These are phyloP conservation scores for Andrena praecox DNA, from an alignment of 2,888 invertebrate genomes.

Conservation along the genomic window DNA sequence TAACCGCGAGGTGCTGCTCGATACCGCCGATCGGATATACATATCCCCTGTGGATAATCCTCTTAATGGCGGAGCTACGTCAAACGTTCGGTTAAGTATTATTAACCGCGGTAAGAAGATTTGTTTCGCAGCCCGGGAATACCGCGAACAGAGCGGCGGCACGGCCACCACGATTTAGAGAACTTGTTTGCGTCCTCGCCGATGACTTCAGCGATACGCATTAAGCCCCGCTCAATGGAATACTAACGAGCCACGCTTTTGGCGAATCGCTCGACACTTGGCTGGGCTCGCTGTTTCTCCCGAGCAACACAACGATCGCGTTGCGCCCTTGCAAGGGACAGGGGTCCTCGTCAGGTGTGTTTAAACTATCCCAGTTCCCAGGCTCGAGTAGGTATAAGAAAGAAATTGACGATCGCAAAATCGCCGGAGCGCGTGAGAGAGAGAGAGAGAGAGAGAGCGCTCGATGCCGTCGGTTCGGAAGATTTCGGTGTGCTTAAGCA, in stretches of 20 bases:
- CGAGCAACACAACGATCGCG: neutral
- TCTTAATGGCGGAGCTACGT: slow-evolving; percentile 56
- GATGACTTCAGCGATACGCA: slow-evolving; percentile 52
- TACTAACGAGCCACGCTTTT: slow-evolving; percentile 21
- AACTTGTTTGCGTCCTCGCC: slow-evolving; percentile 49
- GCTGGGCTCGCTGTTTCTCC: neutral
- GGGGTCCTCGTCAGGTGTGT: too few species aligned
- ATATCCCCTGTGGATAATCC: slow-evolving; percentile 47
- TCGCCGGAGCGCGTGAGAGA: neutral
- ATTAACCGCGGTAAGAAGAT: slow-evolving; percentile 59
- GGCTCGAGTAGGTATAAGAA: neutral
- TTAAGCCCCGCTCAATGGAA: slow-evolving; percentile 42
- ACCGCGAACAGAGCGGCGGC: slow-evolving; percentile 13
- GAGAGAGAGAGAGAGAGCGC: too few species aligned
- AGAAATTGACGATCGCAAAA: neutral
- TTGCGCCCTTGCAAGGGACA: neutral
- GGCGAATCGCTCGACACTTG: neutral
- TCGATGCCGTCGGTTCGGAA: neutral
- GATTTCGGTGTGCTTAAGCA: slow-evolving; percentile 16
- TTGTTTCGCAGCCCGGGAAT: slow-evolving; percentile 44
- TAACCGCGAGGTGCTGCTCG: slow-evolving; percentile 36
- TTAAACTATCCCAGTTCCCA: too few species aligned
- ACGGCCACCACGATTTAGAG: slow-evolving; percentile 37
- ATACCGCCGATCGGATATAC: slow-evolving; percentile 38
- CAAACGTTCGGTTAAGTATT: slow-evolving; percentile 55